These are phyloP conservation scores for Sylvia atricapilla DNA, from an alignment of 2,113 vertebrate species.

Conservation along the genomic window DNA sequence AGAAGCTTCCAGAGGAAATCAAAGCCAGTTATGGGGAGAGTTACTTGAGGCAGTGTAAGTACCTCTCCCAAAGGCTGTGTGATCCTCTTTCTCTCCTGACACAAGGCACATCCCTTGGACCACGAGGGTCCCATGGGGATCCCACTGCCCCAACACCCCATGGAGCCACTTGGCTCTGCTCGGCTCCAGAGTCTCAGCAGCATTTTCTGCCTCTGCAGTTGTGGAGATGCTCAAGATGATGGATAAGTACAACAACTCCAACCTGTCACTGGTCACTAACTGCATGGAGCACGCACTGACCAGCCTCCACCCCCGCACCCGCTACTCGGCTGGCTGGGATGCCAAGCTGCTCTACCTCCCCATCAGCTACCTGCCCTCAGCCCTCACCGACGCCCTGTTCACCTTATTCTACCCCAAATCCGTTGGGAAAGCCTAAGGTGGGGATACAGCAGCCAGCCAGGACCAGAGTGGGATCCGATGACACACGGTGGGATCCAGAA, in stretches of 20 bases:
- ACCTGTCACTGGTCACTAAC: slow-evolving; percentile 73
- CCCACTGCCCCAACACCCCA: fast-evolving
- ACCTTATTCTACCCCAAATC: background rate
- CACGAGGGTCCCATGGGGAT: fast-evolving
- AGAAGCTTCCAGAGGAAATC: slow-evolving; percentile 65
- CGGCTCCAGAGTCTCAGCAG: fast-evolving
- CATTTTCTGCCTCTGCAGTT: background rate
- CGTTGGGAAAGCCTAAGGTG: slow-evolving; percentile 3
- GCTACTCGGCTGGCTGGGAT: slow-evolving; percentile 76
- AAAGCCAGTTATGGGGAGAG: slow-evolving; percentile 69
- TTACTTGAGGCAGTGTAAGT: slow-evolving; percentile 70
- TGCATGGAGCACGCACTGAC: slow-evolving; percentile 81
- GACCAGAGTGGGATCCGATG: fast-evolving
- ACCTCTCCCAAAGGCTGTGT: too few species aligned
- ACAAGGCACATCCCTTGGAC: background rate
- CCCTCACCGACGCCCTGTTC: slow-evolving; percentile 67
- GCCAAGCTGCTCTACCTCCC: slow-evolving; percentile 73
- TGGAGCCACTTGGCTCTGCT: fast-evolving
- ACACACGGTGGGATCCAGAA: fast-evolving
- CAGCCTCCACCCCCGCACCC: slow-evolving; percentile 66
- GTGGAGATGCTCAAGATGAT: fast-evolving
- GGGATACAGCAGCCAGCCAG: background rate
- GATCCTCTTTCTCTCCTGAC: background rate
- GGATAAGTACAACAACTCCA: background rate
- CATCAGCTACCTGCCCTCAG: slow-evolving; percentile 78